These are phyloP conservation scores for Sesamia inferens DNA, from an alignment of 2,888 invertebrate species.

Conservation along the genomic window DNA sequence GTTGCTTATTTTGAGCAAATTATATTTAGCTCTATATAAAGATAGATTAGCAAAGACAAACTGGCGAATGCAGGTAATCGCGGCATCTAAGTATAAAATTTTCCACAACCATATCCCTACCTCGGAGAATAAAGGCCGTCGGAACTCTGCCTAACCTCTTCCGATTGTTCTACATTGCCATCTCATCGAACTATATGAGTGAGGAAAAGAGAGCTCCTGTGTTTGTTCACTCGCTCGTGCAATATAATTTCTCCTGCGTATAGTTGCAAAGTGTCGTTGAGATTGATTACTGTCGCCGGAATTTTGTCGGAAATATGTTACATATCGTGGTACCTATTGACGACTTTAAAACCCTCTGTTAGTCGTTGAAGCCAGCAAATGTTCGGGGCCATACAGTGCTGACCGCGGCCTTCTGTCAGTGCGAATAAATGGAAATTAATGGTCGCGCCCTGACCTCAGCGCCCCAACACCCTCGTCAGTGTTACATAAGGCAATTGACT, in stretches of 20 bases:
- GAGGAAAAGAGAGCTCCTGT: not conserved
- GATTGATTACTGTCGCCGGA: not conserved
- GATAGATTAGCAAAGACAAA: not conserved
- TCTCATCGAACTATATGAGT: not conserved
- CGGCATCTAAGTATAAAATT: not conserved
- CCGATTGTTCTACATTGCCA: not conserved
- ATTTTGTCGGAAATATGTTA: not conserved
- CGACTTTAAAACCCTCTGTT: not conserved
- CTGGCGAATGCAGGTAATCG: not conserved
- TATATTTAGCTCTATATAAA: no score
- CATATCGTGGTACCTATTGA: not conserved
- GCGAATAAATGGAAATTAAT: constrained; percentile 83
- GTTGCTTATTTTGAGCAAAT: no score
- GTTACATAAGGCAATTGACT: constrained; percentile 64
- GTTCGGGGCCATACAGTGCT: constrained; percentile 65
- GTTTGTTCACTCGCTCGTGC: not conserved
- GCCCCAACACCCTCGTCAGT: constrained; percentile 48
- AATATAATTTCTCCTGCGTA: not conserved
- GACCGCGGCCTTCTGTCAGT: constrained; percentile 73
- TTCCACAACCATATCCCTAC: not conserved
- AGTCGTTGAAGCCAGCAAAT: constrained; percentile 39
- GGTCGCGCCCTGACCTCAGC: constrained; percentile 65
- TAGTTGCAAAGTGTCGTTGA: not conserved
- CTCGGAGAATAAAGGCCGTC: not conserved
- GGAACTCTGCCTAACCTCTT: not conserved